Conservation (phyloP, 2,797 vertebrate genomes). For the Coranthus polyacanthus region DNA sequence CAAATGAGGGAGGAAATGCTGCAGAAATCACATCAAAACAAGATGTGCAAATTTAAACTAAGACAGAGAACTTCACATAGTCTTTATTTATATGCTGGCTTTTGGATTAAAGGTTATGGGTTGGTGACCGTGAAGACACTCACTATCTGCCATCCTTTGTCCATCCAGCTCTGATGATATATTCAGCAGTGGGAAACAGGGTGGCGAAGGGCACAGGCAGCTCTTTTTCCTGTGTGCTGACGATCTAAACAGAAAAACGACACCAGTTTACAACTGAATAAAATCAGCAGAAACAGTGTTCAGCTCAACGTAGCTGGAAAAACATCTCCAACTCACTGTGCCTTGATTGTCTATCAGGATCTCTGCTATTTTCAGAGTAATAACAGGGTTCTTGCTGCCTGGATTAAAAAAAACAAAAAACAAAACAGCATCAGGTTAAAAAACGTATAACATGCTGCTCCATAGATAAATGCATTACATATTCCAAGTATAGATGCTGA, state of each 20-base stretch:
- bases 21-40: no score
- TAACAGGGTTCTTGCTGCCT: slow-evolving; percentile 97
- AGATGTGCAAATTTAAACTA: no score
- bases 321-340: slow-evolving; percentile 81
- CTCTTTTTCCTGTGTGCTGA: slow-evolving; percentile 90
- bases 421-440: neutral
- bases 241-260: slow-evolving; percentile 82
- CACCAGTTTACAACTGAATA: neutral
- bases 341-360: slow-evolving; percentile 89
- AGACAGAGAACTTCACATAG: no score
- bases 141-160: slow-evolving; percentile 94
- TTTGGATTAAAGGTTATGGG: no score
- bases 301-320: neutral
- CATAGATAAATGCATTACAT: neutral
- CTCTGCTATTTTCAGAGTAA: slow-evolving; percentile 92
- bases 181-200: slow-evolving; percentile 91
- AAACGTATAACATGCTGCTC: no score
- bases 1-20: no score
- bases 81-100: no score
- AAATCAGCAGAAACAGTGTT: neutral
- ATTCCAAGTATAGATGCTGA: neutral
- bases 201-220: slow-evolving; percentile 89
- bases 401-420: slow-evolving; percentile 30
- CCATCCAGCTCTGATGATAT: slow-evolving; percentile 96
- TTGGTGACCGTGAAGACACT: slow-evolving; percentile 42